A percentile compares a stretch with the other conserved stretches of the same genome.
Evolutionary conservation across 2,797 vertebrate species (phyloP).

Genomic region (Threskiornis aethiopicus): DNA sequence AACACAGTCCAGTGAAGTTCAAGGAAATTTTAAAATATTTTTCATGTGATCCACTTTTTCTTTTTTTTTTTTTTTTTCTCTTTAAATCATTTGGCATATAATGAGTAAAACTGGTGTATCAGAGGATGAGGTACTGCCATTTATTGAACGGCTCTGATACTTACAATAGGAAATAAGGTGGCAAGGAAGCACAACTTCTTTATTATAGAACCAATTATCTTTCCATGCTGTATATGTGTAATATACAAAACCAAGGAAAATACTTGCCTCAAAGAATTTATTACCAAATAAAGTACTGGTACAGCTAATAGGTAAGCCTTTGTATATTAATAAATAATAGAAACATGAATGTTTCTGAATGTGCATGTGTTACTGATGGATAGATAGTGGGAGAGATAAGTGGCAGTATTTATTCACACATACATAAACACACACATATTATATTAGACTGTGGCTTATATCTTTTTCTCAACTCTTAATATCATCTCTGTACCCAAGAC

Average conservation of each 20-base stretch:
- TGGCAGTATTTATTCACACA: neutral
- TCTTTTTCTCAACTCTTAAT: constrained; percentile 23
- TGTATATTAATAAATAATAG: neutral
- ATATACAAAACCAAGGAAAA: neutral
- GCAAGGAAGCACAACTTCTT: neutral
- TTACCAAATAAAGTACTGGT: neutral
- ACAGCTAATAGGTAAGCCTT: neutral
- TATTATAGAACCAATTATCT: neutral
- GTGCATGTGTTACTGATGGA: neutral
- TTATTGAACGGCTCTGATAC: neutral
- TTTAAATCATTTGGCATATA: neutral
- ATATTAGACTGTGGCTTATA: neutral
- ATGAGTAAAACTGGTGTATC: neutral
- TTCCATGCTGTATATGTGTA: neutral
- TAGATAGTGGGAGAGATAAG: neutral
- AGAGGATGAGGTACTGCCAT: neutral
- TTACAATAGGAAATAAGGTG: neutral
- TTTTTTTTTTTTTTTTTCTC: neutral
- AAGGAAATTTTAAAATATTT: neutral
- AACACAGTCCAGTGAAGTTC: neutral
- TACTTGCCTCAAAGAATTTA: neutral
- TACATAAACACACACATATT: neutral
- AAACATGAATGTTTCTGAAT: neutral
- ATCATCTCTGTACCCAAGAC: constrained; percentile 7
- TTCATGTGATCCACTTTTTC: neutral